Base-by-base conservation (phyloP, 2,888 invertebrate genomes). In the Allolobophora icterica region DNA sequence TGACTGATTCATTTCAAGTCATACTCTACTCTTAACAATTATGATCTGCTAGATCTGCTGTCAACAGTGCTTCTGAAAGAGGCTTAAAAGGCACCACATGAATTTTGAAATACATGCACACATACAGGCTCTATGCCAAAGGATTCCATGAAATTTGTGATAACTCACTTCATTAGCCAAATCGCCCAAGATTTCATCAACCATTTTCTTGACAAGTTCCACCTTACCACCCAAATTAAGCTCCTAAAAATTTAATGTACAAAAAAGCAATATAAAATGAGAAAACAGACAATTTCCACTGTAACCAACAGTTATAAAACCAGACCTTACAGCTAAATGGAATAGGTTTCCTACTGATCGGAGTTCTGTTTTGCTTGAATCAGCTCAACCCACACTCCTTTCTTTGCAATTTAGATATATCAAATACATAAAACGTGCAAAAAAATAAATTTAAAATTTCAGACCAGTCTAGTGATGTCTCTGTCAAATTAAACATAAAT, bases 131-230 rank as follows among this genome's bases (percentile, higher is more conserved):
- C 24, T 21, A 38, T 35, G 19, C 8, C 8, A 87, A 34, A 35
- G 35, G 21, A 84, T 84, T 84, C 33, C 17, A 84, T 35, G 33
- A 34, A 17, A 84, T 84, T 84, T 84, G 24, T 84, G 33, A 84
- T n/a, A 71, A 87, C 34, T 87, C 87, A 87, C 87, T 17, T 34
- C 87, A 87, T 1, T 87, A 87, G 38, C 87, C 19, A 87, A 87
- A 87, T 87, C 87, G 21, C 87, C 87, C 87, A 87, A 87, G 38
- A 87, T 87, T 34, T 38, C 87, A 35, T 87, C 87, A 87, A 87
- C 35, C 35, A 87, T 21, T 87, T 87, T 87, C 38, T 87, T 87
- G 3, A 87, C 87, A 87, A 87, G 34, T 87, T 87, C 71, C 0
- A n/a, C 71, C 30, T 71, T 17, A 30, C 71, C 71, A 71, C 71